Base-by-base conservation (phyloP, 2,888 invertebrate genomes). In the Chorisops tibialis region DNA sequence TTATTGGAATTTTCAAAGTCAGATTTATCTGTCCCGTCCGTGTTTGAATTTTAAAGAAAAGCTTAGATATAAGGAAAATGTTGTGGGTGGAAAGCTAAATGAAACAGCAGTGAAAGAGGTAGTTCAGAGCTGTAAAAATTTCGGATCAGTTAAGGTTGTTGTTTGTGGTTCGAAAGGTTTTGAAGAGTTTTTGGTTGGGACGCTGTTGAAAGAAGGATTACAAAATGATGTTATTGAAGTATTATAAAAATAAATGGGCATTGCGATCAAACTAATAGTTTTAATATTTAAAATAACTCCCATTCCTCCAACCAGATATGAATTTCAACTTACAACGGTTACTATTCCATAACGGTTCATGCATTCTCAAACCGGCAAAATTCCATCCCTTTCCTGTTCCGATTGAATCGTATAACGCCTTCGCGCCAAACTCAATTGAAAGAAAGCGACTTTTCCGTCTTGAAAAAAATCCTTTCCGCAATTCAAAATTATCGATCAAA, bases 1-100 rank as follows among this genome's bases (percentile, higher is more conserved):
- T 22, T 85, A 80, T 74, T 91, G 91, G 91, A 92, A 92, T 78
- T 91, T 91, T 72, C 78, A 77, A n/a, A 85, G 85, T 66, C 77
- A 79, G 43, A 78, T 88, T 66, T 87, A 82, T 76, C 68, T 89
- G 50, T 79, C 81, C 1, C 75, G 78, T 67, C 75, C 74, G 45
- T 43, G 63, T 1, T 75, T 74, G 3, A 66, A 69, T 39, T 68
- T 77, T 50, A 64, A 61, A 35, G 63, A 59, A 2, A 65, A 65
- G 4, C 59, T 75, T 3, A 72, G 68, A 49, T 77, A 77, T 60
- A 74, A 71, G 49, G 78, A 78, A 65, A 21, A 43, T 9, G 66
- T 71, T 14, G 48, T 59, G 24, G 6, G 59, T 0, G 16, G 45
- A 19, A 61, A 68, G 16, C 59, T 70, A 19, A 35, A 43, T 18